A percentile compares a stretch with the other conserved stretches of the same genome.
These are phyloP conservation scores for Falco biarmicus DNA, from an alignment of 2,797 vertebrate species.

Conservation along the genomic window DNA sequence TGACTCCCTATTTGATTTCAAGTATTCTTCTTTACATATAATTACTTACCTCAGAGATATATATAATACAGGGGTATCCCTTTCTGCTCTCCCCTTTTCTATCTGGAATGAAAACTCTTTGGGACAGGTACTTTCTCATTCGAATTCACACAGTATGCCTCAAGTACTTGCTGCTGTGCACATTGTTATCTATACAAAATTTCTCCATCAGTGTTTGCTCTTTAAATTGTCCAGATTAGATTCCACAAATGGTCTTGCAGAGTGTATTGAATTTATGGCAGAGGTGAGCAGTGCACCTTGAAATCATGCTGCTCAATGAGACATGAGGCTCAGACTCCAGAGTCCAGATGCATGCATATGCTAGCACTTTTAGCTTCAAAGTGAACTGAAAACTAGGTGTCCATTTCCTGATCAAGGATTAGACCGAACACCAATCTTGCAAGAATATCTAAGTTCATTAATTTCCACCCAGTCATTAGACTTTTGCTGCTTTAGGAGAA, in stretches of 20 bases:
- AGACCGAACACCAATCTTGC: background rate
- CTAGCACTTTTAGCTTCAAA: background rate
- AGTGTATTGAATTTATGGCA: background rate
- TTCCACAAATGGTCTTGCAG: background rate
- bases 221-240: background rate
- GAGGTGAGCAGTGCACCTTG: background rate
- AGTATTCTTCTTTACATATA: background rate
- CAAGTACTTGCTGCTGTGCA: background rate
- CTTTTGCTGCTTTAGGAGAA: background rate
- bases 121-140: background rate
- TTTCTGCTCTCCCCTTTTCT: background rate
- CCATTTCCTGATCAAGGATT: background rate
- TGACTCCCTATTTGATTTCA: background rate
- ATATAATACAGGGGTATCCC: background rate
- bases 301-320: background rate
- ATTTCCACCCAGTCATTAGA: background rate
- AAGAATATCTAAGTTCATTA: background rate
- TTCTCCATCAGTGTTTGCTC: background rate
- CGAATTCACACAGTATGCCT: background rate
- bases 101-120: background rate
- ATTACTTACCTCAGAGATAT: background rate
- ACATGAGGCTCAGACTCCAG: background rate
- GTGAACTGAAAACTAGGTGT: background rate
- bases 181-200: constrained; percentile 1
- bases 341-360: background rate